Evolutionary conservation across 2,888 invertebrate species (phyloP), one percentile per base, ranked within the genome.

Genomic region (Scaptomyza flava): DNA sequence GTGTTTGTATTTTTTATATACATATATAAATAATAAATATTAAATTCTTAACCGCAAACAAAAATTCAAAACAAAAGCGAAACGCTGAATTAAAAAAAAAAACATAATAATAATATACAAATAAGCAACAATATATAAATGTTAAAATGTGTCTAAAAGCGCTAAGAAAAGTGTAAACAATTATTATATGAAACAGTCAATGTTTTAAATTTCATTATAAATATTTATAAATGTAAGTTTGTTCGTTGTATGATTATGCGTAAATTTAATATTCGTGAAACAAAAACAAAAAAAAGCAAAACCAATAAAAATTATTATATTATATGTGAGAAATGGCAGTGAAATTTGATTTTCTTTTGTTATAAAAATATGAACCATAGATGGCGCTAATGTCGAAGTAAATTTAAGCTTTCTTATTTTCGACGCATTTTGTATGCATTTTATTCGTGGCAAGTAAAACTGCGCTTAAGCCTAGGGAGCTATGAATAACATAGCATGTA

Each of bases 161-260:
- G 75, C 65, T 62, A 65, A 45, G 27, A 68, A 73, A 81, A 77
- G 67, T 69, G 58, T 68, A 84, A 77, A 69, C 64, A 74, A 82
- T 73, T 77, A 86, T 82, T 70, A 77, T 77, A 77, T 80, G 75
- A 80, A 77, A 87, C 87, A 82, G 87, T 82, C 87, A 87, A 82
- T 82, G 87, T 84, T 84, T 87, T 84, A 87, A 41, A 87, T 77
- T 83, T 84, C 82, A 83, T 84, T 81, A 81, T 68, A 83, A 82
- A 82, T 27, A 84, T 11, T 74, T 83, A 58, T 87, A 77, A 72
- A 23, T 87, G 65, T 83, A 87, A 87, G 82, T 77, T 83, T 83
- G 82, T 82, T 82, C 82, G 82, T 82, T 82, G 87, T 82, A 82
- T 82, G 61, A 77, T 77, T 82, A 81, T 77, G 70, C 74, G 79